These are phyloP conservation scores for Hirtodrosophila duncani DNA, from an alignment of 2,888 invertebrate species.

Conservation along the genomic window DNA sequence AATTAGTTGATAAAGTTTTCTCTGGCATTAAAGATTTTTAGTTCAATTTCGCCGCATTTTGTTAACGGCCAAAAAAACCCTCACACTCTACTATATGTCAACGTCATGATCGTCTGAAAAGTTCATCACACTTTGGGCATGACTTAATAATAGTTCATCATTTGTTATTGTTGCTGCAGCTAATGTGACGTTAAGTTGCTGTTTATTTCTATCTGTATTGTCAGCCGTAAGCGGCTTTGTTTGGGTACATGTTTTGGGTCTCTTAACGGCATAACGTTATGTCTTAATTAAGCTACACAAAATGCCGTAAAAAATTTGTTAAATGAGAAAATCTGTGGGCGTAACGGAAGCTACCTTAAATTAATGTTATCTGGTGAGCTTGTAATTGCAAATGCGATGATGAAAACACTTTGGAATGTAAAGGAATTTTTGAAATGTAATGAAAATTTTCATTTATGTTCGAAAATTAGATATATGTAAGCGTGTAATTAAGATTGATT, in stretches of 20 bases:
- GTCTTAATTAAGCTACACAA: conserved; percentile 33
- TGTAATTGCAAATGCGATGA: conserved; percentile 5
- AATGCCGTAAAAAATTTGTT: conserved; percentile 29
- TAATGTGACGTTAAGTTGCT: conserved; percentile 35
- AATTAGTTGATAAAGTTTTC: conserved; percentile 35
- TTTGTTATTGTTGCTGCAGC: conserved; percentile 14
- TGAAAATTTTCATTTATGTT: too few species aligned
- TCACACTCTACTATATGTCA: conserved; percentile 14
- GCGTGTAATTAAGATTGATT: too few species aligned
- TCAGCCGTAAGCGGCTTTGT: conserved; percentile 12
- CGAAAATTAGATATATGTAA: too few species aligned
- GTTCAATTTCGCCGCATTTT: conserved; percentile 41
- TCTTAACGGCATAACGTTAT: conserved; percentile 38
- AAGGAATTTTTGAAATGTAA: too few species aligned
- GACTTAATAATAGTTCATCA: conserved; percentile 25
- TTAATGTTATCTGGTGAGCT: not conserved
- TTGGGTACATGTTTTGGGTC: conserved; percentile 28
- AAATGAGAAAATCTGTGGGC: conserved; percentile 21
- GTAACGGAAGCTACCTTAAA: not conserved
- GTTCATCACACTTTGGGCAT: conserved; percentile 47
- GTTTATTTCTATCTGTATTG: too few species aligned
- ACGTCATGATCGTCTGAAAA: conserved; percentile 22
- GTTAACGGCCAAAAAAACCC: conserved; percentile 17
- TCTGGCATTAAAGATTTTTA: conserved; percentile 36
- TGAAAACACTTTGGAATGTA: too few species aligned